Evolutionary conservation across 2,113 vertebrate genomes (phyloP), one percentile per base, ranked within the genome.

Genomic region (Malurus cyaneus): DNA sequence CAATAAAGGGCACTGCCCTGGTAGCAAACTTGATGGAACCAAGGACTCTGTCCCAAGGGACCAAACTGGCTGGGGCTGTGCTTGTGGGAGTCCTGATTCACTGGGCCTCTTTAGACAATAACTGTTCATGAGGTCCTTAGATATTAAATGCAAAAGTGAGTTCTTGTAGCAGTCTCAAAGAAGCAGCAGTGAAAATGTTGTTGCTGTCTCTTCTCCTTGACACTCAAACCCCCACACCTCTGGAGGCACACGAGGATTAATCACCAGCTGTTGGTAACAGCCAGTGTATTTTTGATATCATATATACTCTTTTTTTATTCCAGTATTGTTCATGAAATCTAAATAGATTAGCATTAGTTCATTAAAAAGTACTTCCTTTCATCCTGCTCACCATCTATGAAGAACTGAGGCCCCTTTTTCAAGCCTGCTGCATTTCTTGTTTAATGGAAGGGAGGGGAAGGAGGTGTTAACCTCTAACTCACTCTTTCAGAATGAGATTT

Each of bases 61-160:
- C 21, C 14, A 23, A 28, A 19, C 5, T 44, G 31, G 28, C 41
- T 4, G 34, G 16, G 31, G 8, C 34, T 26, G 34, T 9, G 32
- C 23, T 2, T 34, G 6, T 77, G 41, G 32, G 36, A 56, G 21
- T 24, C 32, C 65, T 25, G 34, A 62, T 13, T 34, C 80, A 44
- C 60, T 29, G 53, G 44, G 44, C 39, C 26, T 54, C 47, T 72
- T 56, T 56, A 67, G 54, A 71, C 88, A 70, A 62, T 4, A 66
- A 8, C 6, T 44, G 9, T 1, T 29, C 18, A 4, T 8, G 9
- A 59, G 15, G n/a, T 4, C 29, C 59, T 62, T 11, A 3, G 6
- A 8, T 26, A 16, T 7, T 2, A n/a, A 80, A 60, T 9, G 13
- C 20, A 59, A 66, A 67, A 11, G 20, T 18, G 39, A 52, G 41